Conservation (phyloP, 2,797 vertebrate genomes). For the Halcyon badia region DNA sequence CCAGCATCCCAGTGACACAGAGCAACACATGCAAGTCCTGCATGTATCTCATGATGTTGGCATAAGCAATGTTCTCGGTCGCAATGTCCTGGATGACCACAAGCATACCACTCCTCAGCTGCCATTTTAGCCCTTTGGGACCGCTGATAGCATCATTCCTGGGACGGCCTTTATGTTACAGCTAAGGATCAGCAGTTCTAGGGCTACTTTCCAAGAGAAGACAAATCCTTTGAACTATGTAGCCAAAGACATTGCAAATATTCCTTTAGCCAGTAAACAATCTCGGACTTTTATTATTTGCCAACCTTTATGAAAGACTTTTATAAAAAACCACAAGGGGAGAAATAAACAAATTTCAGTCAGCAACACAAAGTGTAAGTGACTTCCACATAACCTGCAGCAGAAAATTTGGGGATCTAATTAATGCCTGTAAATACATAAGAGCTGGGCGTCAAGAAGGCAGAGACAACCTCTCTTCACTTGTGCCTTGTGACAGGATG, state of each 20-base stretch:
- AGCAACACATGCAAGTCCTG: not conserved
- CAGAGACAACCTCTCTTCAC: too few relatives aligned
- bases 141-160: constrained; percentile 52
- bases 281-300: constrained; percentile 23
- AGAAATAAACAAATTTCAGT: not conserved
- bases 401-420: not conserved
- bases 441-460: too few relatives aligned
- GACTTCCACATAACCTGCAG: not conserved
- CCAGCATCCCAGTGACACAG: not conserved
- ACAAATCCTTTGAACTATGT: constrained; percentile 46
- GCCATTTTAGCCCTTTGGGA: constrained; percentile 38
- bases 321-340: not conserved
- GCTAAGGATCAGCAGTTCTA: constrained; percentile 54
- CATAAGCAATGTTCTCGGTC: not conserved
- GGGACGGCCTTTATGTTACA: constrained; percentile 42
- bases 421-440: too few relatives aligned
- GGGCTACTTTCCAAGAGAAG: constrained; percentile 54
- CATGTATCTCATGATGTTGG: not conserved
- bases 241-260: constrained; percentile 53
- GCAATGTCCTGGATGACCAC: not conserved
- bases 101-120: constrained; percentile 28
- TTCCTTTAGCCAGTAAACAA: constrained; percentile 46
- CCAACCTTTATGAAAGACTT: constrained; percentile 38
- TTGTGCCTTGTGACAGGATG: too few relatives aligned
- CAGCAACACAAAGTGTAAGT: not conserved